Percentiles rank a stretch among this genome's conserved stretches.
These are phyloP conservation scores for Liposcelis brunnea DNA, from an alignment of 2,888 invertebrate species.

Conservation along the genomic window DNA sequence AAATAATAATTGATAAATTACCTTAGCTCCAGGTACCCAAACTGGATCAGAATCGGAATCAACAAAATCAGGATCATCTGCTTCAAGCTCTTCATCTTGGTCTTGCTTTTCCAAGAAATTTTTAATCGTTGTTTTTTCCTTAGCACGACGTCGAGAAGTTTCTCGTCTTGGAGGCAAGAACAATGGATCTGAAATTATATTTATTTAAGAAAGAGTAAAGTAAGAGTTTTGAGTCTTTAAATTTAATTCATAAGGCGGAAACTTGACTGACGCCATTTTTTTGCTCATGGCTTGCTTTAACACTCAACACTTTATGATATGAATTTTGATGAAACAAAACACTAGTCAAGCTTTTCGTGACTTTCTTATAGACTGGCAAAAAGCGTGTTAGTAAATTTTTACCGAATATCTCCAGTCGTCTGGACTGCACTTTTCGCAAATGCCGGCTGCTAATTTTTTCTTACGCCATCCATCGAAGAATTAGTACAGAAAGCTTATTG, in stretches of 20 bases:
- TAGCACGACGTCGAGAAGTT: constrained; percentile 45
- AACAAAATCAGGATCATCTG: constrained; percentile 38
- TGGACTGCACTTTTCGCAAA: no score
- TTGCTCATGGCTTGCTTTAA: background rate
- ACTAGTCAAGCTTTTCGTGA: no score
- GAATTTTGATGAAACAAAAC: background rate
- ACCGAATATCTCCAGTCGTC: no score
- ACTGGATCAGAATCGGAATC: constrained; percentile 55
- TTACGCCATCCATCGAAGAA: background rate
- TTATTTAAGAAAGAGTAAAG: background rate
- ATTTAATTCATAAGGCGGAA: no score
- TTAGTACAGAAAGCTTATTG: no score
- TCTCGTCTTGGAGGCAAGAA: constrained; percentile 35
- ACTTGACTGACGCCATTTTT: no score
- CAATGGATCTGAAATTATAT: constrained; percentile 23
- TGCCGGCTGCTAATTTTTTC: no score
- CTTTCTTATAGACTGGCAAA: no score
- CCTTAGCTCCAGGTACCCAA: constrained; percentile 45
- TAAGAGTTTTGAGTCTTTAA: no score
- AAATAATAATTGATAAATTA: no score
- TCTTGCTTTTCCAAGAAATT: constrained; percentile 28
- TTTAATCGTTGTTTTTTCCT: constrained; percentile 40
- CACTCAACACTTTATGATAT: background rate
- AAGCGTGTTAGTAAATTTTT: no score
- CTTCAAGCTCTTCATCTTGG: constrained; percentile 27